Evolutionary conservation across 1,140 invertebrate genomes (phyloP), one percentile per base, ranked within the genome.

Genomic region (Aricia agestis): DNA sequence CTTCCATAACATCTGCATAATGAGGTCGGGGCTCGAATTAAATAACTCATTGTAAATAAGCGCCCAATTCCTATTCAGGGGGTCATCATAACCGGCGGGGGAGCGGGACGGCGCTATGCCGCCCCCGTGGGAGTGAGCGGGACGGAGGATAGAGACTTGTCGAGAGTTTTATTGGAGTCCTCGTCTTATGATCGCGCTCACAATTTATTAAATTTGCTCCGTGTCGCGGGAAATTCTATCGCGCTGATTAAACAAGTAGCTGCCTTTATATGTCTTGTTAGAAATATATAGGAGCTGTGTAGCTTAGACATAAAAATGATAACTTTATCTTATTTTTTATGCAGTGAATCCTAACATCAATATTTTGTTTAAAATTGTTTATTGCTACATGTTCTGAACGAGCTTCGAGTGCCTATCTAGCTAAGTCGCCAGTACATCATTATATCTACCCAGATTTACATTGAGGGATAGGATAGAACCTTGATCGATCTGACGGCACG

Each of bases 31-130:
- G 70, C 69, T 74, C 74, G 77, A 81, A 80, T 81, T 83, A 83
- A 84, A 86, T 85, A 85, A 85, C 78, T 88, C 83, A 81, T 83
- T 83, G 83, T 83, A 84, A 83, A 85, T 86, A 85, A 88, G 78
- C 74, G 78, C 79, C 83, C 83, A 85, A 86, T 88, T 86, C 83
- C 79, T 88, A 88, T 88, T 86, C 86, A 80, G 76, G 75, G 25
- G 73, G 84, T 85, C 84, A 87, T 82, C 79, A 84, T 88, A 85
- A 88, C 84, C 81, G 82, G 78, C 68, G 45, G 41, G 68, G 61
- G 10, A 70, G 7, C 11, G 68, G 17, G 68, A 70, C 41, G 32
- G 59, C 17, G 42, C 13, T 63, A 42, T 17, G 17, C 19, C 2
- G 18, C 41, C 17, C 1, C 13, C 19, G 52, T 32, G 63, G 25